Evolutionary conservation across 2,888 invertebrate genomes (phyloP).

Genomic region (Thysanoteuthis rhombus): DNA sequence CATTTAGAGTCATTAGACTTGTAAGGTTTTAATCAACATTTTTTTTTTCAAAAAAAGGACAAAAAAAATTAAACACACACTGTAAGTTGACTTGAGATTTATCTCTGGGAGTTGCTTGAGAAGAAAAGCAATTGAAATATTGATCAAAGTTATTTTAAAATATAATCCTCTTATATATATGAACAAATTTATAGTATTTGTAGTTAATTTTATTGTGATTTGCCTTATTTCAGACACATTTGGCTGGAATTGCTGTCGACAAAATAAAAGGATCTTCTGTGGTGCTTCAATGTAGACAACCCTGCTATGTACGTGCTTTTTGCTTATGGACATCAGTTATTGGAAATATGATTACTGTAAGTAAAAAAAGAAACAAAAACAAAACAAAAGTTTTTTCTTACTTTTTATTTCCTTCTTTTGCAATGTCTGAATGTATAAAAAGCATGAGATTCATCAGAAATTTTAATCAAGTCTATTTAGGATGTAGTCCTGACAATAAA

Average conservation of each 20-base stretch:
- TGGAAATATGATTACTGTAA: conserved; percentile 12
- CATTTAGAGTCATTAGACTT: neutral
- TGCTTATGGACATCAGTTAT: conserved; percentile 12
- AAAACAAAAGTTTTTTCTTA: neutral
- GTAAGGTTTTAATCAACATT: neutral
- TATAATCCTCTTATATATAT: neutral
- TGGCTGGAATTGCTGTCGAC: neutral
- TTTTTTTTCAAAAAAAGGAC: neutral
- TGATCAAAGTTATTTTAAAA: neutral
- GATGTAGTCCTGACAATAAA: neutral
- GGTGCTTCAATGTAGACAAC: neutral
- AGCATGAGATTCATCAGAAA: neutral
- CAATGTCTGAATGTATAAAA: neutral
- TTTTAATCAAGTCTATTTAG: neutral
- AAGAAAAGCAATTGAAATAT: neutral
- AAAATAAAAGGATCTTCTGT: neutral
- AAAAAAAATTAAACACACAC: neutral
- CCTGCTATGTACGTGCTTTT: neutral
- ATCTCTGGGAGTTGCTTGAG: neutral
- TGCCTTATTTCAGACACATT: neutral
- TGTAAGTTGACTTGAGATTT: neutral
- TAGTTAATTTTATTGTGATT: neutral
- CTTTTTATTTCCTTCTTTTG: neutral
- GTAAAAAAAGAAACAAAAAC: neutral
- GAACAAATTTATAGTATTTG: neutral